Conservation (phyloP, 2,113 vertebrate species). For the Nesospiza acunhae region DNA sequence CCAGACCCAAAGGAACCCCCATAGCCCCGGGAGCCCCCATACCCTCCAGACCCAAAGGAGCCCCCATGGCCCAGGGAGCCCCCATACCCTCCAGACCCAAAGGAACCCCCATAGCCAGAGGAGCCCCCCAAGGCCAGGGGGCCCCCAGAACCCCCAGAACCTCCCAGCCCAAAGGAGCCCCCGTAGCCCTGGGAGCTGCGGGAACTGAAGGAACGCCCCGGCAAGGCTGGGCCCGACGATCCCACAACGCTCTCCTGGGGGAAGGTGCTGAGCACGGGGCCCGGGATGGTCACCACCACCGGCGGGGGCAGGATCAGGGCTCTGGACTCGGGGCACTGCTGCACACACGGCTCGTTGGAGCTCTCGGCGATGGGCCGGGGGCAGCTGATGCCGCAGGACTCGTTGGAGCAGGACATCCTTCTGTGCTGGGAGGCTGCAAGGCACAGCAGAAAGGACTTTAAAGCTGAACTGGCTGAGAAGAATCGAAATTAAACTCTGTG, state of each 20-base stretch:
- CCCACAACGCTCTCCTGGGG: neutral
- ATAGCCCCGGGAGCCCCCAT: neutral
- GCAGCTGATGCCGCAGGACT: neutral
- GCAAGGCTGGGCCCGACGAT: neutral
- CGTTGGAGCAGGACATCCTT: neutral
- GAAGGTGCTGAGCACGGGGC: neutral
- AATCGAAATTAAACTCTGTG: accelerated
- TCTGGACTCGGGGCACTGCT: neutral
- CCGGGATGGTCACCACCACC: neutral
- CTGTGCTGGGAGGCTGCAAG: neutral
- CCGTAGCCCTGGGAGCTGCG: neutral
- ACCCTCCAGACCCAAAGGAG: neutral
- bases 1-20: no score
- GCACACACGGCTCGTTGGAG: neutral
- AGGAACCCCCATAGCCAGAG: neutral
- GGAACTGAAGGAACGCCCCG: neutral
- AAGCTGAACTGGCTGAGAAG: accelerated
- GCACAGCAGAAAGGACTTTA: accelerated
- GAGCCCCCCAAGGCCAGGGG: neutral
- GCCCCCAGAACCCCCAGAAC: neutral
- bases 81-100: neutral
- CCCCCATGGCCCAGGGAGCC: neutral
- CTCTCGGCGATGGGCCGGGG: neutral
- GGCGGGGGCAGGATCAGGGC: neutral
- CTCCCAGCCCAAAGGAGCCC: neutral